Evolutionary conservation across 2,888 invertebrate species (phyloP).

Genomic region (Spicauda simplicius): DNA sequence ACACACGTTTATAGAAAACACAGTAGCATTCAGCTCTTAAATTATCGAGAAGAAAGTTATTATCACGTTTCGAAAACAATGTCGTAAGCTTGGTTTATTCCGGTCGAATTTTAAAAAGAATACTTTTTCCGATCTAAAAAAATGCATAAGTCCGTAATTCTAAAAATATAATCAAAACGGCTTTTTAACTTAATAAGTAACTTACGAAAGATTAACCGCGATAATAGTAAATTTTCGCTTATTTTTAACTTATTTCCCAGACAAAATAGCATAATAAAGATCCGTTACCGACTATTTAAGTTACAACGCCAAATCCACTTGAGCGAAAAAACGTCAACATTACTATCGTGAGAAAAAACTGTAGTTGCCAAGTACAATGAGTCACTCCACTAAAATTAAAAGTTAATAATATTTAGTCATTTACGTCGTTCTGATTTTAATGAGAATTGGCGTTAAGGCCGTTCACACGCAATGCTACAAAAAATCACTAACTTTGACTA

Average conservation of each 20-base stretch:
- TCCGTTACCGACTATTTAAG: background rate
- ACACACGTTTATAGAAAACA: too few species aligned
- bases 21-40: too few species aligned
- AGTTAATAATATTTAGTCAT: conserved; percentile 20
- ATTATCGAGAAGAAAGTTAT: too few species aligned
- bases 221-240: background rate
- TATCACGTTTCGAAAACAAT: too few species aligned
- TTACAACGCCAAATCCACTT: conserved; percentile 27
- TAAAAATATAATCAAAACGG: too few species aligned
- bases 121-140: too few species aligned
- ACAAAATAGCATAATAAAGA: background rate
- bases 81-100: too few species aligned
- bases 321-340: conserved; percentile 22
- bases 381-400: conserved; percentile 30
- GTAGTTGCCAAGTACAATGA: conserved; percentile 21
- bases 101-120: too few species aligned
- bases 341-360: conserved; percentile 35
- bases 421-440: conserved; percentile 25
- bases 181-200: too few species aligned
- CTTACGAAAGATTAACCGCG: too few species aligned
- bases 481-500: background rate
- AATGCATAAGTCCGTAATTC: too few species aligned
- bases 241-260: background rate
- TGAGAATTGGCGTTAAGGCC: background rate
- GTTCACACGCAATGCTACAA: background rate